Evolutionary conservation across 2,113 vertebrate genomes (phyloP).

Genomic region (Trachemys scripta): DNA sequence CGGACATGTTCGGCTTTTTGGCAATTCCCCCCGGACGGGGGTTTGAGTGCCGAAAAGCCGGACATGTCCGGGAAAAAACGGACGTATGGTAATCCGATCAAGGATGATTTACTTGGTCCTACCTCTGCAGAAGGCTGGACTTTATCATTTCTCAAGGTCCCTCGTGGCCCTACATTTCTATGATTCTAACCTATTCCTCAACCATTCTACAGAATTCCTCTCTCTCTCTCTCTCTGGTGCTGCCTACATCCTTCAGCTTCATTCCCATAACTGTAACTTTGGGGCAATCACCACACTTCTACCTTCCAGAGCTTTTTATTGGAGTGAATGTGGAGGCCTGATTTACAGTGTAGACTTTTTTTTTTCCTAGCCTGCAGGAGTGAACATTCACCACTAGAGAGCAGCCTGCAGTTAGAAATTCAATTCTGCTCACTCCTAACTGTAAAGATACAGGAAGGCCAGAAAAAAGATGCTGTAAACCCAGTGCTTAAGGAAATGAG

Average conservation of each 20-base stretch:
- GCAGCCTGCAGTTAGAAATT: slow-evolving; percentile 9
- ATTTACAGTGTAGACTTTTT: too few species aligned
- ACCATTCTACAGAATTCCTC: background rate
- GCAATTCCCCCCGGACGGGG: too few species aligned
- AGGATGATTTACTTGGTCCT: background rate
- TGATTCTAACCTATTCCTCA: background rate
- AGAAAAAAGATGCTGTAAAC: background rate
- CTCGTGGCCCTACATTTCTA: background rate
- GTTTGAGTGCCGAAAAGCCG: too few species aligned
- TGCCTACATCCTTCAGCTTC: background rate
- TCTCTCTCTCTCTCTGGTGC: background rate
- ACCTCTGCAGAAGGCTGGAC: background rate
- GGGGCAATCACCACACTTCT: background rate
- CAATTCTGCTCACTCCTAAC: rapidly evolving
- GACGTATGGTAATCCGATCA: too few species aligned
- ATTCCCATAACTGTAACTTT: background rate
- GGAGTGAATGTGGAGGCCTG: background rate
- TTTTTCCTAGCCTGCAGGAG: rapidly evolving
- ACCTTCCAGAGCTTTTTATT: background rate
- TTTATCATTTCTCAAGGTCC: background rate
- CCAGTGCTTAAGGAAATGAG: background rate
- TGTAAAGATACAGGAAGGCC: background rate
- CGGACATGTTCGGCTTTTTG: too few species aligned
- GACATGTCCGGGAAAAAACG: too few species aligned
- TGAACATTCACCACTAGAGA: slow-evolving; percentile 26